Evolutionary conservation across 2,113 vertebrate genomes (phyloP).

Genomic region (Gobio gobio): DNA sequence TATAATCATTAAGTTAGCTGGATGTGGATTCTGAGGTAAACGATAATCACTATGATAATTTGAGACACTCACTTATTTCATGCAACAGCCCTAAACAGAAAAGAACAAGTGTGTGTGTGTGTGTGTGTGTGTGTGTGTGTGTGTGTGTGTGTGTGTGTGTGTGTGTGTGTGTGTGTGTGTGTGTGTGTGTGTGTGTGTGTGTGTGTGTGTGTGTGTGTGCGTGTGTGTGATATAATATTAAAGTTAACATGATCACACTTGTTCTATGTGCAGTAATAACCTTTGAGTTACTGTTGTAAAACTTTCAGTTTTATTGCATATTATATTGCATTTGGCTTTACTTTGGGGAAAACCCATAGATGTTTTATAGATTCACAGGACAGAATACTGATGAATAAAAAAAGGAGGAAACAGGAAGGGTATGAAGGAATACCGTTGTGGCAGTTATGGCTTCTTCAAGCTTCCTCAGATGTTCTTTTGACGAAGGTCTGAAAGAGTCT

Average conservation of each 20-base stretch:
- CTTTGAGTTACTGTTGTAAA: background rate
- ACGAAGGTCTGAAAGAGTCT: slow-evolving; percentile 65
- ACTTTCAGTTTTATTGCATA: background rate
- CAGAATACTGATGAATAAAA: background rate
- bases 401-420: background rate
- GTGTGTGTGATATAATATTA: background rate
- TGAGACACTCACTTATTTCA: background rate
- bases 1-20: background rate
- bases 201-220: background rate
- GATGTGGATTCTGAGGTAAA: background rate
- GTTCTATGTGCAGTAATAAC: background rate
- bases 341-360: too few relatives aligned
- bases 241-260: background rate
- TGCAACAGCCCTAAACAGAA: background rate
- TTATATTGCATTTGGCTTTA: background rate
- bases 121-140: too few relatives aligned
- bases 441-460: slow-evolving; percentile 81
- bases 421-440: slow-evolving; percentile 79
- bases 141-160: too few relatives aligned
- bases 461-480: slow-evolving; percentile 77
- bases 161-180: too few relatives aligned
- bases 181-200: background rate
- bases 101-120: too few relatives aligned
- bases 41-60: background rate
- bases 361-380: too few relatives aligned